Base-by-base conservation (phyloP, 2,113 vertebrate genomes). In the Montifringilla adamsi region DNA sequence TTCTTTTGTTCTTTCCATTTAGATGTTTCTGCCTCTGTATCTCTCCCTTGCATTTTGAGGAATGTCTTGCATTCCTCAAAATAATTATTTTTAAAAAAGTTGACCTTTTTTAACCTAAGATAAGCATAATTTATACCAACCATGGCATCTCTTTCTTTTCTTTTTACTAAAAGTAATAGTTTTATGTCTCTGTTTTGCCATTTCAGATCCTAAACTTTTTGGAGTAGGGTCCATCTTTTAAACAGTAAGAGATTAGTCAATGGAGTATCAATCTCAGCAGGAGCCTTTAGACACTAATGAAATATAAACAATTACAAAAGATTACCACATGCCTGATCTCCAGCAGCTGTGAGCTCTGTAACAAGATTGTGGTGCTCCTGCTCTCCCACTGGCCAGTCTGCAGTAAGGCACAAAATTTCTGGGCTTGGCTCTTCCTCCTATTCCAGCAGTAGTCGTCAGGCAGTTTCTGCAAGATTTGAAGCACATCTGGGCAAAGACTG, bases 251-350 rank as follows among this genome's bases (percentile, higher is more conserved):
- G 23, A 79, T 22, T 55, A 58, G 15, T 23, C 30, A 53, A 15
- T 23, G 11, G 43, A 79, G 5, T 49, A 73, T 33, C 55, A 50
- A 90, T 85, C 30, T 24, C 47, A 88, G 63, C 20, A 86, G 59
- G 39, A 80, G 59, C 43, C 43, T 87, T 82, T 83, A 73, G 35
- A 37, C 24, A 31, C 15, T 59, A 27, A 86, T 59, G 33, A 91
- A 86, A 90, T 39, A 90, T 15, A 95, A 90, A 90, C 69, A 91
- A 95, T 80, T 80, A 44, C 72, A 86, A 86, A 94, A 59, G 17
- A 39, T 28, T 74, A 55, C 35, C 87, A 69, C 35, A 30, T 86
- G 50, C 39, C 46, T 67, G 19, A 67, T 77, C 8, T 76, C 23
- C 28, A 76, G 46, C 33, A 85, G 10, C 46, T 93, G 63, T 23